These are phyloP conservation scores for Parochlus steinenii DNA, from an alignment of 2,888 invertebrate genomes.

Conservation along the genomic window DNA sequence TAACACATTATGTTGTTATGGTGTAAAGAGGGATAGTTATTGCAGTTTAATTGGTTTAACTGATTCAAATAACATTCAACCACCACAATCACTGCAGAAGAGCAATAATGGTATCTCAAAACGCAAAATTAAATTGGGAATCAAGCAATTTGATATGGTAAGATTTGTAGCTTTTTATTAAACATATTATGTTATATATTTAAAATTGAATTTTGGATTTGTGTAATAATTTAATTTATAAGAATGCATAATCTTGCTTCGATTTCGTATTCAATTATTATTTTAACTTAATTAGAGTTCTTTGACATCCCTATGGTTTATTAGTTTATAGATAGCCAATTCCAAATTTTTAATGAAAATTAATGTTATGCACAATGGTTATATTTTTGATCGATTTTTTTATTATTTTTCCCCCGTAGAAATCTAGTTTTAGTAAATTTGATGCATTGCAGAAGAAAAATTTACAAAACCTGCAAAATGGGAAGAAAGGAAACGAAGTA, in stretches of 20 bases:
- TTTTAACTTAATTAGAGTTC: too few relatives aligned
- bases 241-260: too few relatives aligned
- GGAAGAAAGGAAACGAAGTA: constrained; percentile 2
- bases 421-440: constrained; percentile 61
- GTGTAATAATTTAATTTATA: too few relatives aligned
- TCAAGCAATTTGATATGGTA: constrained; percentile 15
- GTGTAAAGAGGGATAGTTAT: constrained; percentile 23
- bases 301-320: too few relatives aligned
- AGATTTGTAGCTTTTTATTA: constrained; percentile 10
- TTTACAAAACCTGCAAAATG: constrained; percentile 10
- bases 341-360: too few relatives aligned
- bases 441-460: constrained; percentile 51
- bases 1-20: constrained; percentile 16
- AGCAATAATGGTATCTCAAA: constrained; percentile 1
- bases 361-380: constrained; percentile 12
- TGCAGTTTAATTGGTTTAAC: constrained; percentile 20
- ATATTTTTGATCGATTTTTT: constrained; percentile 12
- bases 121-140: constrained; percentile 12
- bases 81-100: constrained; percentile 1
- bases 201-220: too few relatives aligned
- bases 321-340: too few relatives aligned
- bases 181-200: too few relatives aligned
- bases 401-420: constrained; percentile 30
- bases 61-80: constrained; percentile 14
- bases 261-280: too few relatives aligned